Evolutionary conservation across 2,797 vertebrate genomes (phyloP), one percentile per base, ranked within the genome.

Genomic region (Mastacembelus armatus): DNA sequence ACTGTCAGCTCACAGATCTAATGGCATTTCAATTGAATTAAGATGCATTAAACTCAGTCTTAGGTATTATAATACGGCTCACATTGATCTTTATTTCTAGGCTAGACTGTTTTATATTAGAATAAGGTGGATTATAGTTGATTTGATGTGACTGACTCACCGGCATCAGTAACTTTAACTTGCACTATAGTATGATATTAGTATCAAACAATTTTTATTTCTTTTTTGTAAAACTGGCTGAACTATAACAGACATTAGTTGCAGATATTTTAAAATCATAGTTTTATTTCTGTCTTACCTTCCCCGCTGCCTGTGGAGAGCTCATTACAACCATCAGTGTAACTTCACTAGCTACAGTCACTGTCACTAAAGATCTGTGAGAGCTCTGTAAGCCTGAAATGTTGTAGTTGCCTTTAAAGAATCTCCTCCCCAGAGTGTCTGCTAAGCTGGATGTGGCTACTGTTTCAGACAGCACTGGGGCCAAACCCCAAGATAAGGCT

Each of bases 391-490:
- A 14, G 18, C 21, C 14, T 49, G 22, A 69, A 33, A 64, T 62
- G 59, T 58, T 64, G 52, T 54, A 39, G 3, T 48, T 77, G 81
- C 10, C 81, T 78, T 77, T 85, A 54, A 84, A 96, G 94, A 95
- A 91, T 85, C 92, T 96, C 73, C 88, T 97, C 83, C 95, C 93
- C 48, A 90, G 95, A 93, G 89, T 94, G 81, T 95, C 94, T 71
- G 94, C 95, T 73, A 95, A 96, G 77, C 91, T 96, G 70, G 93
- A 94, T 75, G 95, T 95, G 60, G 93, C 94, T 44, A 92, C 96
- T 21, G 62, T 96, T 83, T 96, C 94, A 75, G 94, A 96, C 76
- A 93, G 96, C 62, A 92, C 88, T 19, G 94, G 94, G 66, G 93
- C 96, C 80, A 91, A 95, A 85, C 94, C 94, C 91, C 49, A 93